A percentile compares a stretch with the other conserved stretches of the same genome.
Evolutionary conservation across 2,113 vertebrate species (phyloP).

Genomic region (Aix galericulata): DNA sequence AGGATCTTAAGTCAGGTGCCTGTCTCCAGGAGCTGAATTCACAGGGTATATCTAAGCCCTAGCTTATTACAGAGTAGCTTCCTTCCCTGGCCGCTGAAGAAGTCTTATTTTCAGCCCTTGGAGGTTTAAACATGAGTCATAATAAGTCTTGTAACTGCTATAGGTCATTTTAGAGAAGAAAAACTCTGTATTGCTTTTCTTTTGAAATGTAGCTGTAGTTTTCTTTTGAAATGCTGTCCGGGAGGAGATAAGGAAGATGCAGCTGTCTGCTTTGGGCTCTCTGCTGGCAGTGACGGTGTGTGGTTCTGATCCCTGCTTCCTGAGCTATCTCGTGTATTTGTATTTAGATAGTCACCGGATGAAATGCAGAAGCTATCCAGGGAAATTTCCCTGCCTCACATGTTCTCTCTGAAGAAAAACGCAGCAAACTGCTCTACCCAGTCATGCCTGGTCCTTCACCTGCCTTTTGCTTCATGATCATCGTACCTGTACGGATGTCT

Average conservation of each 20-base stretch:
- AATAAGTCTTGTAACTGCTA: background rate
- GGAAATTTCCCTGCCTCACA: background rate
- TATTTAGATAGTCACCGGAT: background rate
- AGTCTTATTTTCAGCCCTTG: background rate
- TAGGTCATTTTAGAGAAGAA: slow-evolving; percentile 27
- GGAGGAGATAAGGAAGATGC: slow-evolving; percentile 20
- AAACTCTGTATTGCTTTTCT: background rate
- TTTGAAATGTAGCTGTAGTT: background rate
- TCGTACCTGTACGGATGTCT: background rate
- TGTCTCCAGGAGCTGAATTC: background rate
- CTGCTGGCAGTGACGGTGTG: background rate
- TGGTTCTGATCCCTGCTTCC: background rate
- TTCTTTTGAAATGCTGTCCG: background rate
- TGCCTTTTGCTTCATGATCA: background rate
- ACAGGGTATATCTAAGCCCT: background rate
- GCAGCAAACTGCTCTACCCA: background rate
- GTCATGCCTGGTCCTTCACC: background rate
- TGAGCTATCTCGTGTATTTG: background rate
- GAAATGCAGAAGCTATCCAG: background rate
- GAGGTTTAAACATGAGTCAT: slow-evolving; percentile 28
- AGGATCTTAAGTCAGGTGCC: background rate
- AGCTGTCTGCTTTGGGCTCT: background rate
- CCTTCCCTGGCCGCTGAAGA: background rate
- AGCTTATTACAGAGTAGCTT: background rate
- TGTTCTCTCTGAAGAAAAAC: background rate